These are phyloP conservation scores for Limnodromus scolopaceus DNA, from an alignment of 2,797 vertebrate species.

Conservation along the genomic window DNA sequence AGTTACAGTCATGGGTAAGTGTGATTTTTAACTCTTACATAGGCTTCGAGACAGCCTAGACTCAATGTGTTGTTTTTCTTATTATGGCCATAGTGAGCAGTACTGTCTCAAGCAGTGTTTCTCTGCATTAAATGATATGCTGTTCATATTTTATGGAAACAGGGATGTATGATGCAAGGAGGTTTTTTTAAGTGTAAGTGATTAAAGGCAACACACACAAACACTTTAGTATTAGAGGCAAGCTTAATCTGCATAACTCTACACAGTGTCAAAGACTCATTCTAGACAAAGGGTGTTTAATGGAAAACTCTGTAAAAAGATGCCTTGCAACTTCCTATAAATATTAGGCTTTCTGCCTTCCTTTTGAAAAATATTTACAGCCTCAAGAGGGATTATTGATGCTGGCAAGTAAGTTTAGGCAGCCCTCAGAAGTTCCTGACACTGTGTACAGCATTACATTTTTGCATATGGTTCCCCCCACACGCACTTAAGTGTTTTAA, in stretches of 20 bases:
- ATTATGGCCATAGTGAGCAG: background rate
- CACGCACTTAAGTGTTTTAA: background rate
- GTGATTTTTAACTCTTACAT: background rate
- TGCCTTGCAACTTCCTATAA: slow-evolving; percentile 57
- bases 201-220: background rate
- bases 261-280: background rate
- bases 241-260: background rate
- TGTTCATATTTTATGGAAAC: background rate
- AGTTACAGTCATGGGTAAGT: background rate
- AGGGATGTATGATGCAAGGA: background rate
- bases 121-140: background rate
- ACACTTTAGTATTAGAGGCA: background rate
- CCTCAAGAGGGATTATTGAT: slow-evolving; percentile 56
- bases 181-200: background rate
- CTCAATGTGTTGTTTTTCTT: background rate
- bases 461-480: background rate
- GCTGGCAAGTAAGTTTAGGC: slow-evolving; percentile 39
- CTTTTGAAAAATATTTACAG: slow-evolving; percentile 69
- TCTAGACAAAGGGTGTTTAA: slow-evolving; percentile 66
- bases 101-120: background rate
- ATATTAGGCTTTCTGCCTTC: slow-evolving; percentile 55
- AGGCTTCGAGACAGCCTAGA: background rate
- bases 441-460: background rate
- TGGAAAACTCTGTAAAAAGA: slow-evolving; percentile 62
- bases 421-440: slow-evolving; percentile 58